Percentiles rank a stretch among this genome's conserved stretches.
Evolutionary conservation across 2,888 invertebrate species (phyloP).

Genomic region (Eupelmus urozonus): DNA sequence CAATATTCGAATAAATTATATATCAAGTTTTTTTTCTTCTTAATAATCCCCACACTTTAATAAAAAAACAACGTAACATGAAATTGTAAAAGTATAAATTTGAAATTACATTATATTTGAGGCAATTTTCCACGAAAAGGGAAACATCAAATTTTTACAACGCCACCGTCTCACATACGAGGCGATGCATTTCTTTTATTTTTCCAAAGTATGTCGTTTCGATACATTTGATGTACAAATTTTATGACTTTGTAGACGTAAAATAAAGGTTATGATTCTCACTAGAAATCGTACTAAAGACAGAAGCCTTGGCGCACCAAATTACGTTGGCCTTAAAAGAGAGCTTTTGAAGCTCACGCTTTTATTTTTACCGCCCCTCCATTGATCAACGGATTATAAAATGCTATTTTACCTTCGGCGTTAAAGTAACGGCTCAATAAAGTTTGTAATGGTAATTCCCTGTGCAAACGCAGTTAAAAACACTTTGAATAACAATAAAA

Average conservation of each 20-base stretch:
- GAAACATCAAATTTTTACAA: background rate
- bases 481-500: no score
- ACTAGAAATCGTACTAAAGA: background rate
- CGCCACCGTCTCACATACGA: background rate
- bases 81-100: constrained; percentile 8
- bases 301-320: background rate
- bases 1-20: no score
- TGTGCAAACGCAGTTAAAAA: no score
- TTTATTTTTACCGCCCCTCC: no score
- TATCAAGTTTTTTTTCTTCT: no score
- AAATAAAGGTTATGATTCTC: constrained; percentile 8
- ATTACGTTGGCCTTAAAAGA: background rate
- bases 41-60: no score
- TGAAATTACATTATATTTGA: background rate
- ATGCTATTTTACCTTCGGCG: no score
- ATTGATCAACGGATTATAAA: no score
- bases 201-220: constrained; percentile 1
- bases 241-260: constrained; percentile 14
- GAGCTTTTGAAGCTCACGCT: no score
- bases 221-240: constrained; percentile 29
- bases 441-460: no score
- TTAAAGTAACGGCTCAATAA: no score
- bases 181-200: constrained; percentile 24
- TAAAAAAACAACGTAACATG: no score
- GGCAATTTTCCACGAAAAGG: background rate